Percentiles rank a stretch among this genome's conserved stretches.
These are phyloP conservation scores for Rhodinocichla rosea DNA, from an alignment of 2,113 vertebrate species.

Conservation along the genomic window DNA sequence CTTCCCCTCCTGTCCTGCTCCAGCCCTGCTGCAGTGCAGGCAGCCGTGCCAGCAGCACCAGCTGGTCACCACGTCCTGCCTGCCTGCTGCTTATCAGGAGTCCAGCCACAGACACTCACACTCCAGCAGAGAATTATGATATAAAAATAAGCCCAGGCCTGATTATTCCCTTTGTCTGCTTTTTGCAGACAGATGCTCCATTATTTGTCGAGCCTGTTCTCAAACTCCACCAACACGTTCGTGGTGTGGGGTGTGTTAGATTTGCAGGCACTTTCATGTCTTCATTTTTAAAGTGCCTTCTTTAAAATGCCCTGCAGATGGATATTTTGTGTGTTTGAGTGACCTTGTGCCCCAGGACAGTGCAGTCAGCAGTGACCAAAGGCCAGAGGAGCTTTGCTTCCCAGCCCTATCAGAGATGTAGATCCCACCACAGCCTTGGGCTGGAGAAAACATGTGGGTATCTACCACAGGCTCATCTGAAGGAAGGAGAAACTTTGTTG, in stretches of 20 bases:
- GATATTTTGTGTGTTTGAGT: accelerated
- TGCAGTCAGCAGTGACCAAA: neutral
- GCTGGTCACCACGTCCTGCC: constrained; percentile 1
- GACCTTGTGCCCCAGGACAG: neutral
- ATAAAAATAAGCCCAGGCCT: constrained; percentile 30
- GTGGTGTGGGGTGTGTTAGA: accelerated
- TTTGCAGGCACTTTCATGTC: neutral
- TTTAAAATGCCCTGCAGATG: neutral
- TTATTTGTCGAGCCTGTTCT: constrained; percentile 2
- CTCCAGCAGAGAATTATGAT: constrained; percentile 25
- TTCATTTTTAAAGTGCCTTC: neutral
- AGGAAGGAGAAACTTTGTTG: neutral
- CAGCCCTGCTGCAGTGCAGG: neutral
- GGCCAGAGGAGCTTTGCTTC: neutral
- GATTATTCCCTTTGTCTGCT: constrained; percentile 50
- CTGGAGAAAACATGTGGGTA: accelerated
- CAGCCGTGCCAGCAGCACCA: constrained; percentile 35
- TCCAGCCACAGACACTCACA: neutral
- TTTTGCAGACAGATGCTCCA: constrained; percentile 43
- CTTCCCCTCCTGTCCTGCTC: neutral
- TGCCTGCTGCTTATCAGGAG: constrained; percentile 31
- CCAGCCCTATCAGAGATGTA: accelerated
- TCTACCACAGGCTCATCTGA: accelerated
- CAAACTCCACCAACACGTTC: neutral
- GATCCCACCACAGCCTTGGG: neutral